Base-by-base conservation (phyloP, 1,140 invertebrate genomes). In the Eriosoma lanigerum region DNA sequence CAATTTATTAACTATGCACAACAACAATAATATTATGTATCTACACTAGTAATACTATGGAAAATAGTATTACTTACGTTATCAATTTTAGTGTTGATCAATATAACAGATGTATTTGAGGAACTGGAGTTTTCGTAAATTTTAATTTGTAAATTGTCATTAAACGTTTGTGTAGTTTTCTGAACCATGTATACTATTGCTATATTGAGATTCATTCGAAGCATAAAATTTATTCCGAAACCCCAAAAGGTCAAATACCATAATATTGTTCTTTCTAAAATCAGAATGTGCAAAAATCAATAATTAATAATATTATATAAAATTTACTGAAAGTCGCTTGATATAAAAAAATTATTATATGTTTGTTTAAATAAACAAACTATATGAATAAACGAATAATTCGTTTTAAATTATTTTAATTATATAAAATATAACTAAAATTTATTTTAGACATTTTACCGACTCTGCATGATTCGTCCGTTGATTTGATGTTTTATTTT, bases 121-220 rank as follows among this genome's bases (percentile, higher is more conserved):
- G 17, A 1, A 50, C 19, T 72, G 26, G 4, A 24, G 3, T 72
- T 29, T 24, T 50, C 68, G 19, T 52, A 29, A 3, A 15, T 12
- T 29, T 72, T 46, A 5, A 0, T 50, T 50, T 52, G 13, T 19
- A 72, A 72, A n/a, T 26, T n/a, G 1, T n/a, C 10, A 4, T 17
- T 8, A 29, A 17, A 21, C 48, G 19, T 0, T 78, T 70, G 24
- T 19, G 26, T 6, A 32, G 52, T 62, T n/a, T 24, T 13, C 52
- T 50, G 54, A 88, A 93, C 90, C 93, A 96, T 96, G 21, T 92
- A 91, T 19, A 95, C 93, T 81, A 96, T 93, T 12, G 93, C 93
- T 29, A 96, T 91, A 83, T 93, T 94, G 21, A 96, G 85, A 85
- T 94, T 95, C 26, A 94, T 92, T 44, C 94, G 87, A 75, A 95